phyloP scores from a whole-genome alignment of 2,113 vertebrate species.

The Oophaga pumilio region DNA sequence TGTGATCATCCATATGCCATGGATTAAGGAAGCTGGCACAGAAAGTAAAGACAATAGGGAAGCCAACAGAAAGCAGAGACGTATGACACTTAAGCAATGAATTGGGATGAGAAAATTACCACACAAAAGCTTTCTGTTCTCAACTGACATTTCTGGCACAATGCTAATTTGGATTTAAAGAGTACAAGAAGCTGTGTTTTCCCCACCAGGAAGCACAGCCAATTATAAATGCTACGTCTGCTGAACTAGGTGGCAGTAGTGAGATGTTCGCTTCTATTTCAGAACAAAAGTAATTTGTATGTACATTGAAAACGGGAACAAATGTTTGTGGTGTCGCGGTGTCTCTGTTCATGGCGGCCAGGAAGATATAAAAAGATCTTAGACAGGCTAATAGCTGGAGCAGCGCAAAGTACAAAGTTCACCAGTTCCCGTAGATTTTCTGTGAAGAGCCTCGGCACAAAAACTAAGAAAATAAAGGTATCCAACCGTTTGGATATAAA shows the following conservation, averaged over 20 bases:
- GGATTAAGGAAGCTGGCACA: conserved; percentile 53
- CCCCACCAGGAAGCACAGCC: not conserved
- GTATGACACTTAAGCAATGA: conserved; percentile 30
- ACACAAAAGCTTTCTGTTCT: conserved; percentile 45
- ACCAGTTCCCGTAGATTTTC: no score
- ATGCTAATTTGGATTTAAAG: conserved; percentile 23
- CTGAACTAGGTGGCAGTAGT: not conserved
- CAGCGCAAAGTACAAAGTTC: no score
- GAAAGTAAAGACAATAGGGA: conserved; percentile 17
- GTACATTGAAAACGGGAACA: no score
- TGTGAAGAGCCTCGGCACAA: no score
- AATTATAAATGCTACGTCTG: not conserved
- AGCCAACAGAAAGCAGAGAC: conserved; percentile 32
- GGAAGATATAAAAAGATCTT: no score
- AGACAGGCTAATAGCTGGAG: no score
- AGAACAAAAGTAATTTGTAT: no score
- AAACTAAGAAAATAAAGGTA: no score
- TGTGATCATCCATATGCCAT: conserved; percentile 43
- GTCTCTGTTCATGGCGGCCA: no score
- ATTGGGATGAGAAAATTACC: conserved; percentile 32
- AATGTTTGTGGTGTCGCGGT: no score
- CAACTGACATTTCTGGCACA: conserved; percentile 21
- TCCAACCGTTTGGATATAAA: no score
- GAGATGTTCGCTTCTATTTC: no score
- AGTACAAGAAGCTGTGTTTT: conserved; percentile 28